Evolutionary conservation across 30 jellyfish, hydroid and myxozoan genomes (phyloP).

Genomic region (Phacellophora camtschatica): DNA sequence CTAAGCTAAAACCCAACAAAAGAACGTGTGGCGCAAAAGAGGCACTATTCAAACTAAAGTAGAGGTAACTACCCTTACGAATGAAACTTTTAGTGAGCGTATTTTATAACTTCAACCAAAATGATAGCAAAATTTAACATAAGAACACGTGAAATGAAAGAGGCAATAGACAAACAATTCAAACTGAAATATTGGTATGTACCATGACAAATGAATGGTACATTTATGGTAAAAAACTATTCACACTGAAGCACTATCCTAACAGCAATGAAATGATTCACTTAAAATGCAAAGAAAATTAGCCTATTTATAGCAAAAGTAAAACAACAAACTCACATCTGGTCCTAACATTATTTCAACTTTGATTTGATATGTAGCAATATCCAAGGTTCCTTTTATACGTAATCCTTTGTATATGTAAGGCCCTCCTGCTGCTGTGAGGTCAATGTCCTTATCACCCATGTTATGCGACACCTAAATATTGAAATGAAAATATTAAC

Average conservation of each 20-base stretch:
- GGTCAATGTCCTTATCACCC: conserved; percentile 78
- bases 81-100: too few relatives aligned
- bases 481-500: too few relatives aligned
- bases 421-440: conserved; percentile 89
- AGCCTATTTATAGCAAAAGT: background rate
- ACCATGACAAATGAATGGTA: background rate
- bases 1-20: too few relatives aligned
- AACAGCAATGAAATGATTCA: background rate
- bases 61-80: too few relatives aligned
- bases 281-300: background rate
- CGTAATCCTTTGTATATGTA: conserved; percentile 77
- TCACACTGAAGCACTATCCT: background rate
- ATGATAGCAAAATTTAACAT: too few relatives aligned
- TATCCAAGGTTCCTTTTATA: conserved; percentile 79
- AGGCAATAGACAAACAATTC: too few relatives aligned
- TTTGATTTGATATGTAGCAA: conserved; percentile 72
- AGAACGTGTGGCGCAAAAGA: too few relatives aligned
- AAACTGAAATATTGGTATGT: too few relatives aligned
- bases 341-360: conserved; percentile 68
- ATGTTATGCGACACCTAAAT: too few relatives aligned
- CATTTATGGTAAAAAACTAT: background rate
- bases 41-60: too few relatives aligned
- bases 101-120: too few relatives aligned
- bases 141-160: too few relatives aligned
- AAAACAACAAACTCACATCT: conserved; percentile 52